Conservation (phyloP, 2,888 invertebrate genomes). For the Tetragonula carbonaria region DNA sequence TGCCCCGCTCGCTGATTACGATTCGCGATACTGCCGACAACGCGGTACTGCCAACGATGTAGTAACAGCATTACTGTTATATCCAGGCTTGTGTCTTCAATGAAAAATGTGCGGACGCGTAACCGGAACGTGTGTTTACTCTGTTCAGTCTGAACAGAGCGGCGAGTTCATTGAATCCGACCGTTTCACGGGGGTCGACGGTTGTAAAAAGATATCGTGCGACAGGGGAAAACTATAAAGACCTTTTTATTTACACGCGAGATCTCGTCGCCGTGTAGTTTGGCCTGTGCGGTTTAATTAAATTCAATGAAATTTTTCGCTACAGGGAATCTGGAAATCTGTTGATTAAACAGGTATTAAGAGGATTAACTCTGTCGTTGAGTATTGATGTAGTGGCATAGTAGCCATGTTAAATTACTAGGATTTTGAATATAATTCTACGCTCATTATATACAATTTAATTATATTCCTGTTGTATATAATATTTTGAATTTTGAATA, state of each 20-base stretch:
- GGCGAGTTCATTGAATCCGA: not conserved
- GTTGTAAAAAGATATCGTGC: constrained; percentile 49
- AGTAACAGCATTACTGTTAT: constrained; percentile 12
- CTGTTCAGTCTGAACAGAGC: not conserved
- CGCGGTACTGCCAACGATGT: not conserved
- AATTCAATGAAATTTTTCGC: not conserved
- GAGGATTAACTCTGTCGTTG: not conserved
- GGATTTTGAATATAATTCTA: too few relatives aligned
- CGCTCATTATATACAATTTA: too few relatives aligned
- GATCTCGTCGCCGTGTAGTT: not conserved
- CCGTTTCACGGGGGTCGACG: not conserved
- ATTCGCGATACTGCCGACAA: constrained; percentile 21
- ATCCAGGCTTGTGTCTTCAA: not conserved
- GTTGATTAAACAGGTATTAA: not conserved
- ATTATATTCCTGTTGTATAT: too few relatives aligned
- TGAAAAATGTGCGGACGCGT: constrained; percentile 4
- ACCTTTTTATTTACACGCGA: not conserved
- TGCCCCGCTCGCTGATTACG: constrained; percentile 38
- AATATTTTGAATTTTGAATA: too few relatives aligned
- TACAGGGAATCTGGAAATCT: not conserved
- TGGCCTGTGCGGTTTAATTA: not conserved
- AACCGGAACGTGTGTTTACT: not conserved
- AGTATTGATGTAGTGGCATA: too few relatives aligned
- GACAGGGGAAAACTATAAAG: not conserved
- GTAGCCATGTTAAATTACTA: too few relatives aligned